A percentile compares a stretch with the other conserved stretches of the same genome.
Evolutionary conservation across 1,140 invertebrate species (phyloP).

Genomic region (Homarus americanus): DNA sequence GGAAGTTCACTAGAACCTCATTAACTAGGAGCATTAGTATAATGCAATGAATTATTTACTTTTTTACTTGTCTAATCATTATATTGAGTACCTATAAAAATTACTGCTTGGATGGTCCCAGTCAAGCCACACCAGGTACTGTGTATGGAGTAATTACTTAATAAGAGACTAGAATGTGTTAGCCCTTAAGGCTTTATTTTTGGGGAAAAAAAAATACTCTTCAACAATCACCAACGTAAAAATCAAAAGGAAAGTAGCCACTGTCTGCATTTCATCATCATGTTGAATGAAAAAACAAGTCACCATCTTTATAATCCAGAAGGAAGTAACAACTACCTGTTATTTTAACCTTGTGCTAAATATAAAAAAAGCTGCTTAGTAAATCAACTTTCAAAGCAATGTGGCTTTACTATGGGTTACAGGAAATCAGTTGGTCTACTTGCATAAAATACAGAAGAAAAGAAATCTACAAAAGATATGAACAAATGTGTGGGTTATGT

Average conservation of each 20-base stretch:
- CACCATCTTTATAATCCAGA: background rate
- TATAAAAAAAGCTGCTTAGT: background rate
- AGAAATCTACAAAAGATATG: background rate
- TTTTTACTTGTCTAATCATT: too few species aligned
- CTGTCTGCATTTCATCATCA: constrained; percentile 11
- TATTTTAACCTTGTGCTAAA: background rate
- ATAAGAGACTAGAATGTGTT: constrained; percentile 17
- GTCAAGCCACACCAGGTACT: constrained; percentile 15
- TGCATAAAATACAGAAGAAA: constrained; percentile 14
- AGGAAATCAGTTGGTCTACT: constrained; percentile 6
- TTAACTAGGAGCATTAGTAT: too few species aligned
- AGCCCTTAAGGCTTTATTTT: background rate
- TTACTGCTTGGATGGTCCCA: background rate
- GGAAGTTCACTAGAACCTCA: background rate
- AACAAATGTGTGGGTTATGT: background rate
- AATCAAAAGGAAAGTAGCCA: background rate
- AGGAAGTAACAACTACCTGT: background rate
- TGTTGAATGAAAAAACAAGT: background rate
- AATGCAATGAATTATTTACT: too few species aligned
- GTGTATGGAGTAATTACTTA: background rate
- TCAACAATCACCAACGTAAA: background rate
- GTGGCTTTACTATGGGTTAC: constrained; percentile 17
- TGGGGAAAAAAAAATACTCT: background rate
- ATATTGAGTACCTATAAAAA: background rate
- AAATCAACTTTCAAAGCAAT: constrained; percentile 5